Evolutionary conservation across 2,113 vertebrate species (phyloP).

Genomic region (Stigmatopora argus): DNA sequence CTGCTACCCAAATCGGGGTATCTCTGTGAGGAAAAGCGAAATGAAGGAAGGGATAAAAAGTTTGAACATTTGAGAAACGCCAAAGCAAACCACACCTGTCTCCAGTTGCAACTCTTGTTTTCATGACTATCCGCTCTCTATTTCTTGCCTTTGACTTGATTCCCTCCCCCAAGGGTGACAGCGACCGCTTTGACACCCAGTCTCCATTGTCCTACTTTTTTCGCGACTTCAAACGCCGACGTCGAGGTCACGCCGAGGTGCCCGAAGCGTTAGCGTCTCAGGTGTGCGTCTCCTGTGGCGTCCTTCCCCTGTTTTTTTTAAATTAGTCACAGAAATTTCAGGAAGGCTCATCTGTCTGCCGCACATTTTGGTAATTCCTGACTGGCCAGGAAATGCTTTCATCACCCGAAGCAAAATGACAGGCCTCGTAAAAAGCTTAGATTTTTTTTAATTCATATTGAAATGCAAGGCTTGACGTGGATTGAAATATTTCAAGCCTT

Average conservation of each 20-base stretch:
- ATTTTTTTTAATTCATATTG: no score
- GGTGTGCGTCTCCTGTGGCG: slow-evolving; percentile 63
- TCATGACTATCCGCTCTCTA: slow-evolving; percentile 2
- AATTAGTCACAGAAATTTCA: slow-evolving; percentile 44
- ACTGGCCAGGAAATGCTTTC: slow-evolving; percentile 16
- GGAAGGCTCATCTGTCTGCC: slow-evolving; percentile 30
- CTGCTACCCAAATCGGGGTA: no score
- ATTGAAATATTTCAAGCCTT: no score
- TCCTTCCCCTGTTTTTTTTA: slow-evolving; percentile 56
- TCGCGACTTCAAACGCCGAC: slow-evolving; percentile 60
- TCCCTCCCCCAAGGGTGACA: slow-evolving; percentile 40
- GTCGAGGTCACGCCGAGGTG: slow-evolving; percentile 50
- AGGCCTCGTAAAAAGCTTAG: no score
- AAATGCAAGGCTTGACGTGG: no score
- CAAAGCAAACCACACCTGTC: no score
- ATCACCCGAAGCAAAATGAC: background rate
- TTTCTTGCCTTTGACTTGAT: slow-evolving; percentile 39
- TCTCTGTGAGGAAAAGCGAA: no score
- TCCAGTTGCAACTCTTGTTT: background rate
- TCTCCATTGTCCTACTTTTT: slow-evolving; percentile 41
- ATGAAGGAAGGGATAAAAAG: no score
- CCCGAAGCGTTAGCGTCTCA: slow-evolving; percentile 58
- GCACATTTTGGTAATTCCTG: slow-evolving; percentile 45
- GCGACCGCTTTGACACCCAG: slow-evolving; percentile 47
- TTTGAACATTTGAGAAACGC: no score